phyloP scores from a whole-genome alignment of 1,140 invertebrate species.

The Maconellicoccus hirsutus region DNA sequence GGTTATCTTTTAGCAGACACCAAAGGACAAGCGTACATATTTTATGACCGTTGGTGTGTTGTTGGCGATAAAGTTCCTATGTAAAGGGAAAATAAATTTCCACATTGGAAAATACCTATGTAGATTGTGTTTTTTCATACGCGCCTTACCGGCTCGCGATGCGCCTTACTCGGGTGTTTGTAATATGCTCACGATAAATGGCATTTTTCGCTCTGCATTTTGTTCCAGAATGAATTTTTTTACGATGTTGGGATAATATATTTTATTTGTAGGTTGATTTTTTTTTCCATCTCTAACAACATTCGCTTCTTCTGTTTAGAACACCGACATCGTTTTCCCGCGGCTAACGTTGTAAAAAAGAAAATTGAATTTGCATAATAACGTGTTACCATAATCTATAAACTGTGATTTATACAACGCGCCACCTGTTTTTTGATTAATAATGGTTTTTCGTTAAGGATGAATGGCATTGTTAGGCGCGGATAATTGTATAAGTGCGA shows the following conservation, averaged over 20 bases:
- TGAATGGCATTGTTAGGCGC: neutral
- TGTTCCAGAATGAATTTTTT: neutral
- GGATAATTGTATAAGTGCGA: neutral
- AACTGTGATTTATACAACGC: neutral
- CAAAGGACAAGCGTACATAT: neutral
- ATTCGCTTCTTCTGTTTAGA: neutral
- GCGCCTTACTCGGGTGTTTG: neutral
- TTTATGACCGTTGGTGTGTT: neutral
- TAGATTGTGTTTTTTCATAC: neutral
- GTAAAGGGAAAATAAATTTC: neutral
- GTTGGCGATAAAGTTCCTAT: neutral
- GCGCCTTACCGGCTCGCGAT: neutral
- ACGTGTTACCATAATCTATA: neutral
- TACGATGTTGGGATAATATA: neutral
- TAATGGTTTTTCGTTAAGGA: neutral
- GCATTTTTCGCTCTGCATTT: constrained; percentile 1
- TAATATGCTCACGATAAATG: neutral
- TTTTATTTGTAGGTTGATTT: neutral
- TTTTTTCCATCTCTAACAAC: neutral
- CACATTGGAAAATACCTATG: neutral
- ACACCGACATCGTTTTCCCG: constrained; percentile 6
- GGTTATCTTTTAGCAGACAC: neutral
- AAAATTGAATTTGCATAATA: constrained; percentile 10
- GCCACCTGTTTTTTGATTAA: neutral
- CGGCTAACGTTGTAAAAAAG: neutral